Base-by-base conservation (phyloP, 2,113 vertebrate species). In the Halichoerus grypus region DNA sequence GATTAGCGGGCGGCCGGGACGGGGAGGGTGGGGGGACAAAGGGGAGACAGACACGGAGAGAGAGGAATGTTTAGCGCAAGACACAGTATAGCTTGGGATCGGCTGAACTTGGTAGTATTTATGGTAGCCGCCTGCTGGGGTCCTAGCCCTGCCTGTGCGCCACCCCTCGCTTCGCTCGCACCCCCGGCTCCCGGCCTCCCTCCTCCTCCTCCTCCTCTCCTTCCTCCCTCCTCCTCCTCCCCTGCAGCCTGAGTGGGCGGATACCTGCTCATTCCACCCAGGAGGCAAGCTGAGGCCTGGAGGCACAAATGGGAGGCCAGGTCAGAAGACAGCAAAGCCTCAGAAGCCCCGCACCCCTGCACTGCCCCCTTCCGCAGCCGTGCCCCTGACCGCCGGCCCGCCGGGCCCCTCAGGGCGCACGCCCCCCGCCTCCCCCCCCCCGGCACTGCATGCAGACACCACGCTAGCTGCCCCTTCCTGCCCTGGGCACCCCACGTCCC, bases 1-100 rank as follows among this genome's bases (percentile, higher is more conserved):
- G 99, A 99, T 98, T 99, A 99, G 99, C 83, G n/a, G 36, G 83
- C 0, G 3, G 90, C 22, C n/a, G 46, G 95, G 42, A 1, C 0
- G 2, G 79, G 95, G 97, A 11, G 69, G 59, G 31, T 11, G 76
- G 49, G 55, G 84, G 18, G 19, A 19, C 13, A 2, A 1, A 11
- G 76, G 92, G 83, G 95, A 94, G 76, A 91, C 36, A 14, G 90
- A 97, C 63, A 95, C 86, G 87, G 85, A 96, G 72, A 84, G 95
- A 55, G 72, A 53, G 91, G 80, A 14, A 65, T 0, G 67, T 63
- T 55, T 46, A 59, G 46, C 36, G 1, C 42, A 9, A 77, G 81
- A 61, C 91, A 26, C 94, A 55, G 81, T 51, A 2, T 10, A 39
- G 95, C 95, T 83, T 3, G 36, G 65, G 82, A 88, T 12, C 12